Percentiles rank a stretch among this genome's conserved stretches.
phyloP scores from a whole-genome alignment of 2,797 vertebrate genomes.

The Enteromius thamalakanensis region DNA sequence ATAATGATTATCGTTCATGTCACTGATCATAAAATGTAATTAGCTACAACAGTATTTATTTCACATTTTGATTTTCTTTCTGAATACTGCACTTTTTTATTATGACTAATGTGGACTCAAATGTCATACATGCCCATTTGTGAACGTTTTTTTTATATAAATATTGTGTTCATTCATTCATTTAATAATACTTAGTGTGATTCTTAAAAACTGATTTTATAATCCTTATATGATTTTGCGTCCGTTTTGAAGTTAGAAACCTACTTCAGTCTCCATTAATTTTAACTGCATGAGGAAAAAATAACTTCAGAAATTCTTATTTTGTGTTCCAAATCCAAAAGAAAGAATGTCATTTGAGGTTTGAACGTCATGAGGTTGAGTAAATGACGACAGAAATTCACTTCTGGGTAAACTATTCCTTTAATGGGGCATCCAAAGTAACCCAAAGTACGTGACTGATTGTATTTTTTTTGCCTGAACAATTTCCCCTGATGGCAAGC shows the following conservation, averaged over 20 bases:
- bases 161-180: not conserved
- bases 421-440: conserved; percentile 4
- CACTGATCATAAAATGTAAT: not conserved
- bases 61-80: not conserved
- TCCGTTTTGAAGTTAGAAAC: not conserved
- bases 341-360: not conserved
- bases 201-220: not conserved
- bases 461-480: conserved; percentile 42
- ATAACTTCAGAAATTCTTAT: not conserved
- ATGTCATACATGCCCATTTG: not conserved
- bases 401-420: not conserved
- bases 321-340: not conserved
- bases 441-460: not conserved
- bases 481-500: conserved; percentile 32
- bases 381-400: not conserved
- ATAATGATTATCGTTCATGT: not conserved
- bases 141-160: too few relatives aligned
- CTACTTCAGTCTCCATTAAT: not conserved
- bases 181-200: not conserved
- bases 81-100: not conserved
- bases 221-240: not conserved
- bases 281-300: not conserved
- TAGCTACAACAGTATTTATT: not conserved
- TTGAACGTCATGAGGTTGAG: not conserved
- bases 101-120: not conserved